Base-by-base conservation (phyloP, 2,888 invertebrate species). In the Drosophila picticornis region DNA sequence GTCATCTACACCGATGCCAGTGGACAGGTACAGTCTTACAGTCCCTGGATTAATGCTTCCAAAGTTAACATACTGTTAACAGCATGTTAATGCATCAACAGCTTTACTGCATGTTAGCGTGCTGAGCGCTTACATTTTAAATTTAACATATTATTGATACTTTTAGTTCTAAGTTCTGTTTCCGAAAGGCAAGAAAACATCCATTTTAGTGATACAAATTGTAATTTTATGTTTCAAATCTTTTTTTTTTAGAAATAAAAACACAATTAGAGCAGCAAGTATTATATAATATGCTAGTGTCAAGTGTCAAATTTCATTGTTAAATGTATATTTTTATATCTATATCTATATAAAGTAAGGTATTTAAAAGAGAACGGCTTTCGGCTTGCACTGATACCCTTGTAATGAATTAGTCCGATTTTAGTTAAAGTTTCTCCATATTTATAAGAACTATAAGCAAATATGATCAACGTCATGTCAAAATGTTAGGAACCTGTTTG, bases 1-100 rank as follows among this genome's bases (percentile, higher is more conserved):
- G 97, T 98, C 95, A 96, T 96, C 95, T 98, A 98, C 96, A 97
- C 97, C 95, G 98, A 98, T 95, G 96, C 97, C 94, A 96, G 97
- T 95, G 97, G 97, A 96, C 97, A 98, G 98, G 98, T 98, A 85
- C 74, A 71, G 72, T 76, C 7, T 56, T n/a, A 75, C 74, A 50
- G 82, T 48, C 66, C 69, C 53, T 67, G 83, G 50, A 13, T 3
- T 55, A 48, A 43, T 43, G 50, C 50, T 60, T 55, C 10, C 46
- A 19, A 48, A 7, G 53, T 34, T 78, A 81, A 57, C 58, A 68
- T 32, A 43, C 53, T 69, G 66, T 70, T 83, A 70, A 52, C 68
- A 19, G 74, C 69, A 77, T 83, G 73, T 51, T 69, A 27, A 34
- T 56, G 36, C 27, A n/a, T 27, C 34, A 29, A 56, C 50, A 66